Percentiles rank a stretch among this genome's conserved stretches.
phyloP scores from a whole-genome alignment of 2,797 vertebrate species.

The Carduelis carduelis region DNA sequence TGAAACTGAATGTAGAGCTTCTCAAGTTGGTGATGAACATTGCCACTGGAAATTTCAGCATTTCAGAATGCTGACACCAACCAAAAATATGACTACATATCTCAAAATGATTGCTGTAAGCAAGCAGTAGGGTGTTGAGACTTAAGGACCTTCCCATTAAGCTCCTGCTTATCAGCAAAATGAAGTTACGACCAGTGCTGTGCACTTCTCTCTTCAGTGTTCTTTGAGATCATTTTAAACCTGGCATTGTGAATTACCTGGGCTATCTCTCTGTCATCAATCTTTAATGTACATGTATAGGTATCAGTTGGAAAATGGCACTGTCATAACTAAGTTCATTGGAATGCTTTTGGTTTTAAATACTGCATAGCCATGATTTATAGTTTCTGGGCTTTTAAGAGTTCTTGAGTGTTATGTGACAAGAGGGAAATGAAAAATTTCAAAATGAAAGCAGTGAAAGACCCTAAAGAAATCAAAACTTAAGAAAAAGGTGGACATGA shows the following conservation, averaged over 20 bases:
- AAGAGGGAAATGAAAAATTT: background rate
- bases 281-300: background rate
- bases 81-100: background rate
- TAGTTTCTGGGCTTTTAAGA: background rate
- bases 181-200: background rate
- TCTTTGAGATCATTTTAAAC: background rate
- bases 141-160: background rate
- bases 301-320: background rate
- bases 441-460: background rate
- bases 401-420: background rate
- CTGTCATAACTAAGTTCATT: background rate
- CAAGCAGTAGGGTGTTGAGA: background rate
- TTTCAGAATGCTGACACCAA: background rate
- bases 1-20: background rate
- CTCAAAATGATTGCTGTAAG: background rate
- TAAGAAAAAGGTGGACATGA: background rate
- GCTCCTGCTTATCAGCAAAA: background rate
- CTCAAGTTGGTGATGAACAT: background rate
- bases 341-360: background rate
- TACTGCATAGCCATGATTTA: background rate
- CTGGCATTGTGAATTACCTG: background rate
- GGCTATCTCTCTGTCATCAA: background rate
- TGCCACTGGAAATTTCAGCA: background rate
- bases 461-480: background rate
- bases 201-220: background rate